These are phyloP conservation scores for Chroicocephalus ridibundus DNA, from an alignment of 2,113 vertebrate genomes.

Conservation along the genomic window DNA sequence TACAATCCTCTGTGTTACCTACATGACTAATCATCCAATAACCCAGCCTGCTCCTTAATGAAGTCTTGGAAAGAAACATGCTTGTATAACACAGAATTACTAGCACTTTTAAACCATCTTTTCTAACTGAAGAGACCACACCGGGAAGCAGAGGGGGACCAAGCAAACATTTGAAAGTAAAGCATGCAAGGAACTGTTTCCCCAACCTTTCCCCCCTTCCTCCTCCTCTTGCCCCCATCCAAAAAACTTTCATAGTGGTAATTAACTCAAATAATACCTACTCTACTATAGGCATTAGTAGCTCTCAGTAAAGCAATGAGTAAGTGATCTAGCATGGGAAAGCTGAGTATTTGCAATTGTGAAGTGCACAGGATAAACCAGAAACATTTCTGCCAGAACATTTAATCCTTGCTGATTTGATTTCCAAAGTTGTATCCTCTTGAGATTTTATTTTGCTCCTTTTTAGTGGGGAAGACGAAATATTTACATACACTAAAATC, in stretches of 20 bases:
- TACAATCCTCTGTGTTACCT: neutral
- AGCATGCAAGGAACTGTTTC: neutral
- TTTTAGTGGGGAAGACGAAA: neutral
- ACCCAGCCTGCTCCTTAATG: neutral
- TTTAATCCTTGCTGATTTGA: neutral
- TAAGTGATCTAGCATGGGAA: neutral
- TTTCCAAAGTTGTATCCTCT: neutral
- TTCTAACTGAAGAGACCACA: neutral
- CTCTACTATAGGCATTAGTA: neutral
- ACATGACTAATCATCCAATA: neutral
- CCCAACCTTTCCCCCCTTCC: neutral
- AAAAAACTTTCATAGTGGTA: neutral
- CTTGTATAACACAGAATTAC: neutral
- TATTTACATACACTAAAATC: constrained; percentile 15
- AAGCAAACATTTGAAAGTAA: neutral
- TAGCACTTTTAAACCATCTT: neutral
- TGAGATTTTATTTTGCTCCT: neutral
- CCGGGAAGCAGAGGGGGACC: neutral
- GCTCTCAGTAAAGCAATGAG: neutral
- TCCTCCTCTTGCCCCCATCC: neutral
- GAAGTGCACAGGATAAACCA: neutral
- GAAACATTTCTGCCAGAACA: neutral
- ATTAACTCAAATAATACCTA: neutral
- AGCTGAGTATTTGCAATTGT: neutral
- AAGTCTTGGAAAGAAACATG: neutral